Base-by-base conservation (phyloP, 2,113 vertebrate species). In the Pholis gunnellus region DNA sequence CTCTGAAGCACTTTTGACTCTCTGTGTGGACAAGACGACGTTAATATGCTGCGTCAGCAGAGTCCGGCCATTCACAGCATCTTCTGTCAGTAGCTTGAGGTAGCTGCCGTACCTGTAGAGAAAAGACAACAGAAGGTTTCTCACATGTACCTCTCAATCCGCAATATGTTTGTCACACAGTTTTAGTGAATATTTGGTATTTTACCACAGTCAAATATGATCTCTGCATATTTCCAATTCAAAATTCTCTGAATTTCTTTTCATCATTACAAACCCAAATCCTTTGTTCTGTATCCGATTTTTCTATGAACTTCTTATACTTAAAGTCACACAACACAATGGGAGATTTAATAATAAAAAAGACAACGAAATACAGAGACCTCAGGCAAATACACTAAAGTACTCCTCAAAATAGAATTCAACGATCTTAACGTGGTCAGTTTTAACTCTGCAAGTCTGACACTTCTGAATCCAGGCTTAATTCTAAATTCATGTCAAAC, bases 21-120 rank as follows among this genome's bases (percentile, higher is more conserved):
- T 95, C 80, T 97, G 96, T 2, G 95, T 93, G 72, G 96, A 96
- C 80, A 99, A 90, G 85, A 97, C 96, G 70, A 86, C 91, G 78
- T 96, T 95, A 80, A 95, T 93, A 60, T 96, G 96, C 82, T 93
- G 94, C 84, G 98, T 88, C 3, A 99, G 92, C 3, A 95, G 94
- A 38, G 82, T 90, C 22, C 99, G 84, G 3, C 93, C 94, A 36
- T 90, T 86, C 76, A 91, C 95, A 2, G 95, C 92, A 48, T 93
- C 90, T 22, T 95, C 96, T 60, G 92, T 88, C 17, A 99, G 85
- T 1, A 98, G 85, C 68, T 91, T 93, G 17, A 98, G 95, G 54
- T 91, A 91, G 69, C 92, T 92, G 59, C 98, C 98, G 17, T 99
- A 99, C 65, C 98, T 99, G 87, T 1, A 67, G 36, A 80, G 18